These are phyloP conservation scores for Apis cerana DNA, from an alignment of 1,140 invertebrate genomes.

Conservation along the genomic window DNA sequence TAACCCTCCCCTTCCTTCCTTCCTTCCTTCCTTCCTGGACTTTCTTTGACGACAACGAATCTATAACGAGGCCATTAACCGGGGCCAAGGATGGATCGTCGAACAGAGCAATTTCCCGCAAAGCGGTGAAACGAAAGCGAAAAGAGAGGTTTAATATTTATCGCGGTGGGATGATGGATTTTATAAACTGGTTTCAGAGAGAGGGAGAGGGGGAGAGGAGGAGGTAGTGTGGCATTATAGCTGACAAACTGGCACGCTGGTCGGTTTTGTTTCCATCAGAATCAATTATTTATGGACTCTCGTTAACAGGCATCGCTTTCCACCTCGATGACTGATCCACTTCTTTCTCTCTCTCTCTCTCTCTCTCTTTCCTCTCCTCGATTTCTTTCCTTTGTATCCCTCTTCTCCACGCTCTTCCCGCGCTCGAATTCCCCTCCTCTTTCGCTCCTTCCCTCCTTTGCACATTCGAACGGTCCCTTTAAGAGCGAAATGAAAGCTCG, in stretches of 20 bases:
- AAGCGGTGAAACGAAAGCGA: conserved; percentile 57
- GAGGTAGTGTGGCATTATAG: conserved; percentile 43
- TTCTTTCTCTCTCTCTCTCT: not conserved
- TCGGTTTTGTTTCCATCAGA: conserved; percentile 59
- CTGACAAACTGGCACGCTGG: conserved; percentile 31
- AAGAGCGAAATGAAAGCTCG: not conserved
- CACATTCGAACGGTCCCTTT: not conserved
- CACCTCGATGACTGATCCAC: conserved; percentile 2
- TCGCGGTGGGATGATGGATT: conserved; percentile 62
- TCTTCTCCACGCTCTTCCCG: not conserved
- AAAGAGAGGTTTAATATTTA: conserved; percentile 67
- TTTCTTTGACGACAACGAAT: conserved; percentile 57
- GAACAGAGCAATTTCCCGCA: conserved; percentile 58
- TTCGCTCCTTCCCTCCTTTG: not conserved
- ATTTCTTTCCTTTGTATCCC: no score
- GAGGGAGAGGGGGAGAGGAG: not conserved
- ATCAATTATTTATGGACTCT: conserved; percentile 63
- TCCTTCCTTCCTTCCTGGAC: no score
- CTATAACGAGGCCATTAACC: conserved; percentile 67
- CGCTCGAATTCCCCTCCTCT: not conserved
- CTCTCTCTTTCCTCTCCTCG: not conserved
- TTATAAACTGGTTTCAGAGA: conserved; percentile 60
- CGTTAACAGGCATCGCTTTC: conserved; percentile 57
- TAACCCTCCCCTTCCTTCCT: not conserved
- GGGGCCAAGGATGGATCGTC: conserved; percentile 1